Evolutionary conservation across 2,797 vertebrate species (phyloP), one percentile per base, ranked within the genome.

Genomic region (Thaleichthys pacificus): DNA sequence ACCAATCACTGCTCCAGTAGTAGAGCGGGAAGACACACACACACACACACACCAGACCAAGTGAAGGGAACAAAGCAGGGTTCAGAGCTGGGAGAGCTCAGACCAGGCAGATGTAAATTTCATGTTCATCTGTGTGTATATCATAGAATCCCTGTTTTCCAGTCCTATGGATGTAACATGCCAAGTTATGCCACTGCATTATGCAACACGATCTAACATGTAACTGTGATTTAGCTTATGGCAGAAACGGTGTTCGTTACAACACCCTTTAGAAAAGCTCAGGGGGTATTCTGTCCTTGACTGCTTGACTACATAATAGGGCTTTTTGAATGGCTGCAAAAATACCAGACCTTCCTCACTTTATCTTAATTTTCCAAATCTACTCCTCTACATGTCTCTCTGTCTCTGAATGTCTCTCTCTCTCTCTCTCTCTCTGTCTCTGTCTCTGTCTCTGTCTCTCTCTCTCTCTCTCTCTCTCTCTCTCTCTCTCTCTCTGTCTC

Each of bases 171-270:
- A 47, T 47, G 11, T 47, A 47, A 47, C 42, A 47, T 47, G 42
- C 42, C 42, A 47, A 47, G 42, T 12, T 47, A 47, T 47, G 42
- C 9, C 42, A 47, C 42, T 58, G 54, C 57, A 57, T 88, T 83
- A 82, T 76, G 38, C 75, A 85, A 82, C 7, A 4, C 78, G 61
- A 70, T 71, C 66, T 74, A 67, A 78, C 74, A 57, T 65, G 71
- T 73, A 70, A 70, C 67, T 0, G 32, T n/a, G 65, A 74, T 72
- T 26, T 66, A 66, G 76, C 69, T 82, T 69, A 73, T 69, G 51
- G 76, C 72, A 56, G 60, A 73, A 68, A 71, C 68, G 9, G 32
- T 74, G 78, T 77, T 85, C 62, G 24, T 61, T 9, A 14, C 26
- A 28, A 14, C 11, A 28, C 1, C 61, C 6, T 24, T 66, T 11